Evolutionary conservation across 2,797 vertebrate species (phyloP).

Genomic region (Limnodromus scolopaceus): DNA sequence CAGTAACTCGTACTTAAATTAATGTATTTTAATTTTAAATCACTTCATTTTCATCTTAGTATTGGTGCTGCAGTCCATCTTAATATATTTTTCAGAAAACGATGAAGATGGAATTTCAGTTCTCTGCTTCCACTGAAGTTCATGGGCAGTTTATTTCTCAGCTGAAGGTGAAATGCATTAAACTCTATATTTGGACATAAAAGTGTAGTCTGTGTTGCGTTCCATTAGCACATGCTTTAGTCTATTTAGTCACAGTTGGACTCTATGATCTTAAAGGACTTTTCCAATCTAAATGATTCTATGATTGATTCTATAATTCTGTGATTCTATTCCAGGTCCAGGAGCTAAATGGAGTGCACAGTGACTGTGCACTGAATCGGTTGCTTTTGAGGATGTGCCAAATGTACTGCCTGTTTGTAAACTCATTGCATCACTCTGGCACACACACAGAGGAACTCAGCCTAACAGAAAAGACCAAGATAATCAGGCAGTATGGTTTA

Average conservation of each 20-base stretch:
- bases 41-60: background rate
- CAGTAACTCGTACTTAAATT: background rate
- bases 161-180: background rate
- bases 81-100: background rate
- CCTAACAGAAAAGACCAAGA: background rate
- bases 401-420: background rate
- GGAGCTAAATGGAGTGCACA: background rate
- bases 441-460: accelerated
- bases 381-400: background rate
- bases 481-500: background rate
- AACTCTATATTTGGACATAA: background rate
- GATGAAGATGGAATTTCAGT: background rate
- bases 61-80: background rate
- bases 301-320: background rate
- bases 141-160: background rate
- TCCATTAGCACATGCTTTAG: background rate
- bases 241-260: background rate
- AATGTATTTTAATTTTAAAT: background rate
- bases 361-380: background rate
- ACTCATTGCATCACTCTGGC: background rate
- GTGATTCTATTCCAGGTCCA: background rate
- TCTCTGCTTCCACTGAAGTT: background rate
- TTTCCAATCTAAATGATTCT: background rate
- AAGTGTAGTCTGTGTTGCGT: background rate
- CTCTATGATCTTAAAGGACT: background rate